phyloP scores from a whole-genome alignment of 2,888 invertebrate species.

The Hylaea fasciaria region DNA sequence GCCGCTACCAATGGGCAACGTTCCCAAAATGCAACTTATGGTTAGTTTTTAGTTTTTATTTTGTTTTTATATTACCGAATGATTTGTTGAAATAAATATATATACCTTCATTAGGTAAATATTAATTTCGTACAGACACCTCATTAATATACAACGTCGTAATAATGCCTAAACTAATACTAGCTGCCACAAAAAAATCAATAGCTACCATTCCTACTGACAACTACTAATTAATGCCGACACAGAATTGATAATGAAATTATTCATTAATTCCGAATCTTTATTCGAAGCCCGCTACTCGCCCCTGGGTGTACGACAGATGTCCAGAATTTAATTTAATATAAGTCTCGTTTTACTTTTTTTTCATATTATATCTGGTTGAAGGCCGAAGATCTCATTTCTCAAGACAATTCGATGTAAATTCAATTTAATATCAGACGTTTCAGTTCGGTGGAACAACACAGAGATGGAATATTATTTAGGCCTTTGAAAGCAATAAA shows the following conservation, averaged over 20 bases:
- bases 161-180: background rate
- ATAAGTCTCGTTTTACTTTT: slow-evolving; percentile 69
- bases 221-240: slow-evolving; percentile 50
- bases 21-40: no score
- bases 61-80: no score
- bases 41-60: no score
- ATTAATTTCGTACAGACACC: background rate
- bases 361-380: slow-evolving; percentile 71
- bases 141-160: slow-evolving; percentile 20
- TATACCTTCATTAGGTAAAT: no score
- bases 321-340: slow-evolving; percentile 79
- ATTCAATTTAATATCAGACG: slow-evolving; percentile 65
- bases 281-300: slow-evolving; percentile 54
- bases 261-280: slow-evolving; percentile 74
- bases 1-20: no score
- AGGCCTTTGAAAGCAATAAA: slow-evolving; percentile 52
- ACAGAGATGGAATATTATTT: slow-evolving; percentile 53
- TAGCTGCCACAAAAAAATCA: slow-evolving; percentile 33
- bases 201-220: slow-evolving; percentile 20
- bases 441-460: slow-evolving; percentile 52
- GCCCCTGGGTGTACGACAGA: slow-evolving; percentile 69
- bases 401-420: slow-evolving; percentile 63
- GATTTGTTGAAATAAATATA: no score
- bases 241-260: slow-evolving; percentile 62
- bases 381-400: slow-evolving; percentile 57